These are phyloP conservation scores for Perithous albicinctus DNA, from an alignment of 2,888 invertebrate species.

Conservation along the genomic window DNA sequence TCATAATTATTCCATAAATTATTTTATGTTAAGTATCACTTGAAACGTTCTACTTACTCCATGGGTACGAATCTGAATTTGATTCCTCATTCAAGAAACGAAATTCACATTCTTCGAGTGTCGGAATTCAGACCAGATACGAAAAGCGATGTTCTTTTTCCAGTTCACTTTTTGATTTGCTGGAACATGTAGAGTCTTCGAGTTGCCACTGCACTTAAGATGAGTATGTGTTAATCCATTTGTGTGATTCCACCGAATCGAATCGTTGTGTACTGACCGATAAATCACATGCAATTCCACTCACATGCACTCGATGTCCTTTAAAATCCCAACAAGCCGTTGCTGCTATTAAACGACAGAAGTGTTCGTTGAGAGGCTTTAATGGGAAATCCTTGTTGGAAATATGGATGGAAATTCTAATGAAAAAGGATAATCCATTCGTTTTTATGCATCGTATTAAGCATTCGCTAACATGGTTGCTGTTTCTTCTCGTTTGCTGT, in stretches of 20 bases:
- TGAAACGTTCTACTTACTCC: too few relatives aligned
- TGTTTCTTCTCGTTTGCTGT: neutral
- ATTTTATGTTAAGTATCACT: too few relatives aligned
- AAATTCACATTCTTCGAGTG: too few relatives aligned
- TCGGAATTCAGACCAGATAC: too few relatives aligned
- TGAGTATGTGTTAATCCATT: constrained; percentile 48
- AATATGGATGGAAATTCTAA: neutral
- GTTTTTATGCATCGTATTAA: neutral
- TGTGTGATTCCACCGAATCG: constrained; percentile 59
- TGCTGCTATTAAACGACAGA: constrained; percentile 27
- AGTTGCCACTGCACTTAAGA: neutral
- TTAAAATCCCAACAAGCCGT: constrained; percentile 24
- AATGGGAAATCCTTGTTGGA: constrained; percentile 3
- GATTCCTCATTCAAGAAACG: too few relatives aligned
- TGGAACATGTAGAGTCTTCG: neutral
- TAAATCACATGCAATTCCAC: constrained; percentile 10
- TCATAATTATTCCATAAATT: too few relatives aligned
- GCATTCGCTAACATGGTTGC: neutral
- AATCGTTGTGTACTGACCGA: constrained; percentile 32
- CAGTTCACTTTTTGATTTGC: neutral
- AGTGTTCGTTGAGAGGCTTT: constrained; percentile 18
- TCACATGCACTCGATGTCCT: constrained; percentile 35
- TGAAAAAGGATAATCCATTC: neutral
- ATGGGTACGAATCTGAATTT: too few relatives aligned
- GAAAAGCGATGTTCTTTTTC: neutral